Base-by-base conservation (phyloP, 2,888 invertebrate genomes). In the Iphiclides podalirius region DNA sequence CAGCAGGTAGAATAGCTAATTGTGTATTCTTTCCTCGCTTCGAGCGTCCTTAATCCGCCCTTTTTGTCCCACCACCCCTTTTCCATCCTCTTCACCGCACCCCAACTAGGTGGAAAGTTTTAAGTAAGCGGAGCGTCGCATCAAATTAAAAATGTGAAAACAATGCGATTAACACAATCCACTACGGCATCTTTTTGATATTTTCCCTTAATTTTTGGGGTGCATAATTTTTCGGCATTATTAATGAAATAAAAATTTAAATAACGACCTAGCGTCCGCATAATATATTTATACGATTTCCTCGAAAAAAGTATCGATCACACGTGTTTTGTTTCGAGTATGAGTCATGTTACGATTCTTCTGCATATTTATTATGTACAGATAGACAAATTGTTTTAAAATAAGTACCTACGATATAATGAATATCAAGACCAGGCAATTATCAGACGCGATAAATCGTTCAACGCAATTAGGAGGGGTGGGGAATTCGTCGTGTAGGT, bases 21-120 rank as follows among this genome's bases (percentile, higher is more conserved):
- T 88, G 83, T 85, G 88, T 88, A 88, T 88, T 88, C 88, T 87
- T 88, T 87, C 82, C 86, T 84, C 84, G 87, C 80, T 78, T 75
- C 71, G 68, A 71, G 73, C 78, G 79, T 82, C 83, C 86, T 85
- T 87, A 87, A 87, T 87, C 85, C 84, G 77, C 78, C 79, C 78
- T 73, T 70, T 72, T 67, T 50, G 43, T 52, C 59, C 69, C 69
- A 69, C 74, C 72, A 61, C 72, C 72, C 70, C 59, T 60, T 55
- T 60, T 63, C 63, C 64, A 63, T 69, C 70, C 72, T 66, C 64
- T 61, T 58, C 56, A 57, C 57, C 65, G 66, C 70, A 67, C 76
- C 76, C 79, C 81, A 84, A 84, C 83, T 79, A 85, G 82, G 79
- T 79, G 78, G 79, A 84, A 87, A 84, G 77, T 85, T 85, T 83